These are phyloP conservation scores for Cossypha heuglini DNA, from an alignment of 2,797 vertebrate species.

Conservation along the genomic window DNA sequence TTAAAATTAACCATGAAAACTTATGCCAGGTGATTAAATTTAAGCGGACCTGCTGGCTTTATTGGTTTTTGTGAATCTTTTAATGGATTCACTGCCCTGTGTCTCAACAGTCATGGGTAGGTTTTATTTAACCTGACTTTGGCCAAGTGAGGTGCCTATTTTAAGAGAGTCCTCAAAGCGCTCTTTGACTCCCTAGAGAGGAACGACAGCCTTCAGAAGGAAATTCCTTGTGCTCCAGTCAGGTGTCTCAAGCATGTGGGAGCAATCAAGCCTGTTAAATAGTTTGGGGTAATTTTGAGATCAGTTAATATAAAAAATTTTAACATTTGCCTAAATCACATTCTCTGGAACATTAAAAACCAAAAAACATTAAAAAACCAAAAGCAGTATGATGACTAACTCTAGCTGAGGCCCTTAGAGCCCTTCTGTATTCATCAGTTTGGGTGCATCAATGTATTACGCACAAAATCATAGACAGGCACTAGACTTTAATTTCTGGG, in stretches of 20 bases:
- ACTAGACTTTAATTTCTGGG: not conserved
- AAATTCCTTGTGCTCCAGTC: not conserved
- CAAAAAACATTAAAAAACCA: not conserved
- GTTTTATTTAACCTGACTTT: not conserved
- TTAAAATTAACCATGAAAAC: conserved; percentile 31
- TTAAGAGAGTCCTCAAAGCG: not conserved
- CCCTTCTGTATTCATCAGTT: not conserved
- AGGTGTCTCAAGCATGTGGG: not conserved
- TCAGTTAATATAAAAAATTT: not conserved
- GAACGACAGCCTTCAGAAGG: not conserved
- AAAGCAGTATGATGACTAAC: not conserved
- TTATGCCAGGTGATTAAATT: not conserved
- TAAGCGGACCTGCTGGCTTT: not conserved
- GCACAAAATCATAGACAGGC: not conserved
- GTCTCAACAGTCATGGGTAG: not conserved
- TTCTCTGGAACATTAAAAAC: not conserved
- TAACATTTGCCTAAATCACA: not conserved
- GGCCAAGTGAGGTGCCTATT: not conserved
- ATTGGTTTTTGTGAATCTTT: not conserved
- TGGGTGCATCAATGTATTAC: not conserved
- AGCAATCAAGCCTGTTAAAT: not conserved
- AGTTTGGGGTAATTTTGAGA: not conserved
- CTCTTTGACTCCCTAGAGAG: not conserved
- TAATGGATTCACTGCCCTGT: not conserved
- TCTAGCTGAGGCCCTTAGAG: not conserved